Base-by-base conservation (phyloP, 2,113 vertebrate species). In the Neotoma lepida region DNA sequence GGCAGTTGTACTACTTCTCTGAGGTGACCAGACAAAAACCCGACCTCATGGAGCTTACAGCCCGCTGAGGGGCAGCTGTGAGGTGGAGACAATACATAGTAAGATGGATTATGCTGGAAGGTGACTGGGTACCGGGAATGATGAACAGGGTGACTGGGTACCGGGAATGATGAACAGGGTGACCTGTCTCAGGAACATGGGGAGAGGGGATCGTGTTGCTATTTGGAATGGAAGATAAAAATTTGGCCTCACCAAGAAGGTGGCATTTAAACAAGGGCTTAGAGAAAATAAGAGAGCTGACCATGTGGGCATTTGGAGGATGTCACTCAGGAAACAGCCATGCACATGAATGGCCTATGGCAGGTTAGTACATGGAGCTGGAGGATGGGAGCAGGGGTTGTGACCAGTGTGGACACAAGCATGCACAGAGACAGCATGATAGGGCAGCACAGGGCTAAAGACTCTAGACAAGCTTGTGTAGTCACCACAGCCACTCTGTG, bases 1-100 rank as follows among this genome's bases (percentile, higher is more conserved):
- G 33, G 17, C n/a, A 88, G 73, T 88, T 66, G 44, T 22, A 61
- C 44, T 93, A 73, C 86, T 86, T 84, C 51, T 82, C 66, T 94
- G 30, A 93, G 86, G 4, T 82, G 89, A 81, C 9, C 41, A 58
- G n/a, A 51, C 77, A 33, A 92, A 78, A 91, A 73, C 73, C 10
- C 3, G 35, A 54, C 33, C n/a, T 71, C 22, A n/a, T 44, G 70
- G 33, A 90, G 30, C 35, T 78, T 56, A 51, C 1, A 73, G 24
- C n/a, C 24, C 26, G 8, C 35, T 5, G 10, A 44, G 4, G 28
- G 9, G 26, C 26, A 7, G 90, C 1, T 28, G 41, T n/a, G 44
- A 46, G 63, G 44, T 35, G 63, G 44, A 33, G 41, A 46, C 4
- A 64, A 24, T 44, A n/a, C 26, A 46, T 3, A 68, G 41, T 22